Evolutionary conservation across 2,797 vertebrate species (phyloP).

Genomic region (Lophius americanus): DNA sequence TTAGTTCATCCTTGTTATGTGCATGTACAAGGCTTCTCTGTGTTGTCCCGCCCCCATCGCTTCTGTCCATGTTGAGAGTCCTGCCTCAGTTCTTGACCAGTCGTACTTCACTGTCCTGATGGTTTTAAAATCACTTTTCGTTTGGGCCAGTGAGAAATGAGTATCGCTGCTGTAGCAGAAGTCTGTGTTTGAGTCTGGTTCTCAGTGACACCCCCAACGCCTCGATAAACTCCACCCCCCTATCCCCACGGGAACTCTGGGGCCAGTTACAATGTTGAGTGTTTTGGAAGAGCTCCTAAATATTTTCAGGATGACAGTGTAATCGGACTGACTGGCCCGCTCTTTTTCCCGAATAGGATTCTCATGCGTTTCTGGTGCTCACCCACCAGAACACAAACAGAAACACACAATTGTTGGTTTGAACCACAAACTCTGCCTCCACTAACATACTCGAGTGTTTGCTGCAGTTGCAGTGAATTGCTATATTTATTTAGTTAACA

Average conservation of each 20-base stretch:
- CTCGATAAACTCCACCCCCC: slow-evolving; percentile 54
- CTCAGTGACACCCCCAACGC: slow-evolving; percentile 37
- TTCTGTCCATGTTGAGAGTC: slow-evolving; percentile 30
- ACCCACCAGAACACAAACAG: slow-evolving; percentile 15
- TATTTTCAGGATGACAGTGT: slow-evolving; percentile 82
- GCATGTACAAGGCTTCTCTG: slow-evolving; percentile 29
- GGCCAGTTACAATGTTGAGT: slow-evolving; percentile 77
- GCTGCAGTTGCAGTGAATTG: background rate
- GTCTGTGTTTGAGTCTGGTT: slow-evolving; percentile 63
- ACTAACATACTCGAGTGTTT: slow-evolving; percentile 8
- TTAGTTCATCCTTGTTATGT: slow-evolving; percentile 46
- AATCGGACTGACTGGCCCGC: slow-evolving; percentile 71
- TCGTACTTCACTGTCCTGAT: slow-evolving; percentile 36
- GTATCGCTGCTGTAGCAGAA: slow-evolving; percentile 66
- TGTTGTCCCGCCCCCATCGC: slow-evolving; percentile 5
- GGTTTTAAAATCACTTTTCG: slow-evolving; percentile 63
- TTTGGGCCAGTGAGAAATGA: slow-evolving; percentile 49
- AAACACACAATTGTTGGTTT: slow-evolving; percentile 20
- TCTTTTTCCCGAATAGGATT: slow-evolving; percentile 56
- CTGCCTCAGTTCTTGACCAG: slow-evolving; percentile 47
- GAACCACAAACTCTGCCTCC: slow-evolving; percentile 9
- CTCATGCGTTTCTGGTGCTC: slow-evolving; percentile 55
- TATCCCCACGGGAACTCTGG: slow-evolving; percentile 74
- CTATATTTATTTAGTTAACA: slow-evolving; percentile 12
- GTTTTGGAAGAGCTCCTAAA: slow-evolving; percentile 82